These are phyloP conservation scores for Sebastes fasciatus DNA, from an alignment of 2,113 vertebrate genomes.

Conservation along the genomic window DNA sequence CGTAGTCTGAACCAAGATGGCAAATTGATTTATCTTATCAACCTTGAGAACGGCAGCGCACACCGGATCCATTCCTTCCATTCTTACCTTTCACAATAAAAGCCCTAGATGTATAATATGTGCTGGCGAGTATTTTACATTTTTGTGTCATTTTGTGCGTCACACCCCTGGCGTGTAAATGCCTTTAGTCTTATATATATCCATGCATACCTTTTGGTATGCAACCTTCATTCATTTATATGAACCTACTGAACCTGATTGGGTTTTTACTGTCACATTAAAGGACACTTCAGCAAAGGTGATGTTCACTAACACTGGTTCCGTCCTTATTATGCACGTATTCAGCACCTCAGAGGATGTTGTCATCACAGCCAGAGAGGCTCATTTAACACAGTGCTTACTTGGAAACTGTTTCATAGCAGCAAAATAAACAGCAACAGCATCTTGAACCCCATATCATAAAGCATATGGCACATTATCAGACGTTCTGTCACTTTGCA, in stretches of 20 bases:
- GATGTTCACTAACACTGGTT: background rate
- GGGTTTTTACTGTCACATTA: background rate
- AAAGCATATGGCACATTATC: constrained; percentile 20
- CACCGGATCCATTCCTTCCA: too few species aligned
- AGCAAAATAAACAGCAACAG: constrained; percentile 33
- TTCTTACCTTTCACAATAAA: too few species aligned
- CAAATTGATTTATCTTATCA: too few species aligned
- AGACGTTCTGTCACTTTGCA: constrained; percentile 33
- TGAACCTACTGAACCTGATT: background rate
- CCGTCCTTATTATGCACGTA: background rate
- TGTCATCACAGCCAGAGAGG: constrained; percentile 12
- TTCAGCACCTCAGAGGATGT: constrained; percentile 1
- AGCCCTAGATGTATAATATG: too few species aligned
- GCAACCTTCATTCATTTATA: too few species aligned
- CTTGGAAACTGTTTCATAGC: constrained; percentile 43
- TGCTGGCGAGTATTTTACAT: too few species aligned
- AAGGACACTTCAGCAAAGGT: background rate
- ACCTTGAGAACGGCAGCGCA: too few species aligned
- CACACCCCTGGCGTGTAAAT: too few species aligned
- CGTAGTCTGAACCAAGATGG: too few species aligned
- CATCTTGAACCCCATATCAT: constrained; percentile 1
- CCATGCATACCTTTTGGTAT: too few species aligned
- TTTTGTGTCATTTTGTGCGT: too few species aligned
- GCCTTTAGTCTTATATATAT: too few species aligned
- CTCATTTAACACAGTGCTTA: constrained; percentile 16